A percentile compares a stretch with the other conserved stretches of the same genome.
phyloP scores from a whole-genome alignment of 2,797 vertebrate genomes.

The Alectoris magna region DNA sequence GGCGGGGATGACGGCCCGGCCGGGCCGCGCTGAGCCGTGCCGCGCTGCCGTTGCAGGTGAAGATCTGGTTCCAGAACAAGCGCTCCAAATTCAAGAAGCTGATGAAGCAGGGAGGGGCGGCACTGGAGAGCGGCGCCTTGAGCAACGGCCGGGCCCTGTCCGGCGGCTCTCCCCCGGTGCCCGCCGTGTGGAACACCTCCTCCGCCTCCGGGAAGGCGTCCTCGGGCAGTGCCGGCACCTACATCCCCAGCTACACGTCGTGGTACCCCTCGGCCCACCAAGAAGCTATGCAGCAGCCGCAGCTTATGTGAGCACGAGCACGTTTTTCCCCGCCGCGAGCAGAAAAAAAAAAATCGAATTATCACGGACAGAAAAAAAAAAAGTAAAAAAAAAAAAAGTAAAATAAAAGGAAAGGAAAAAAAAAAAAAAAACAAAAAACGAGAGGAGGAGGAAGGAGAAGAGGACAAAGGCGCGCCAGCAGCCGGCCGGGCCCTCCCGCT shows the following conservation, averaged over 20 bases:
- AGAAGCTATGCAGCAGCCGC: conserved; percentile 99
- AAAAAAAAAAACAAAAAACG: background rate
- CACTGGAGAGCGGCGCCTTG: conserved; percentile 89
- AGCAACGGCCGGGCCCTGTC: conserved; percentile 92
- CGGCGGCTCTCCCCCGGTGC: conserved; percentile 90
- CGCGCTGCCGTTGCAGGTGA: conserved; percentile 84
- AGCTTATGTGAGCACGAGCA: conserved; percentile 91
- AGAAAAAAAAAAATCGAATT: conserved; percentile 52
- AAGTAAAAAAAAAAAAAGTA: conserved; percentile 20
- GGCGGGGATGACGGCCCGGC: background rate
- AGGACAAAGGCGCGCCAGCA: too few species aligned
- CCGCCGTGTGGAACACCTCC: conserved; percentile 93
- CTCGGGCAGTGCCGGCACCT: conserved; percentile 88
- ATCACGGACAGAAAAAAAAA: conserved; percentile 3
- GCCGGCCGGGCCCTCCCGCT: too few species aligned
- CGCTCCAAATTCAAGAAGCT: conserved; percentile 99
- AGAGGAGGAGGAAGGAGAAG: too few species aligned
- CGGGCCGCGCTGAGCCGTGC: background rate
- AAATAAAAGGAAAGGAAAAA: background rate
- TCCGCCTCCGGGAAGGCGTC: conserved; percentile 90
- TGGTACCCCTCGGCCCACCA: conserved; percentile 97
- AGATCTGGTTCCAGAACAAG: conserved; percentile 99
- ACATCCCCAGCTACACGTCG: conserved; percentile 98
- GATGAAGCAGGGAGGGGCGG: conserved; percentile 94
- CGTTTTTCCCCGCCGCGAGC: conserved; percentile 48